Conservation (phyloP, 2,797 vertebrate species). For the Phrynocephalus forsythii region DNA sequence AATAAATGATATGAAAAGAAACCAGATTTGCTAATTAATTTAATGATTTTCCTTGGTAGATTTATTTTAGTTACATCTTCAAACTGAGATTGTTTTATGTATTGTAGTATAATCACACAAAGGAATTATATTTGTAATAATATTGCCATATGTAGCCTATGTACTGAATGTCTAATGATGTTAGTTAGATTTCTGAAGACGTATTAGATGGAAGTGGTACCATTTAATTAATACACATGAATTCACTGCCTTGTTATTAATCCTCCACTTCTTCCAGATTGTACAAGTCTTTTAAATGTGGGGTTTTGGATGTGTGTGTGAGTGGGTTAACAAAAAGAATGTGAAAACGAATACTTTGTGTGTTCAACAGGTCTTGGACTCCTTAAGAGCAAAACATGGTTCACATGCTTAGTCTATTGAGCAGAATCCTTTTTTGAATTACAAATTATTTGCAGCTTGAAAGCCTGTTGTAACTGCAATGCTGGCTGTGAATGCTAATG, state of each 20-base stretch:
- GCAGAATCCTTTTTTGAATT: slow-evolving; percentile 72
- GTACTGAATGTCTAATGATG: not conserved
- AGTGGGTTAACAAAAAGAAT: slow-evolving; percentile 51
- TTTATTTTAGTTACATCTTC: not conserved
- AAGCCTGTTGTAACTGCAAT: slow-evolving; percentile 71
- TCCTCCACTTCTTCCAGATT: slow-evolving; percentile 49
- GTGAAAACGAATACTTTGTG: slow-evolving; percentile 57
- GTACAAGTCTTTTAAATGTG: slow-evolving; percentile 26
- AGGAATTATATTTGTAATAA: not conserved
- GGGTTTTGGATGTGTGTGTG: no score
- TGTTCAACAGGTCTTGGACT: slow-evolving; percentile 65
- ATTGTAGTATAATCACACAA: not conserved
- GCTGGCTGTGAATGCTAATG: slow-evolving; percentile 71
- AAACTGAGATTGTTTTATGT: not conserved
- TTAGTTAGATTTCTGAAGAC: slow-evolving; percentile 7
- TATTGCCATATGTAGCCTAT: not conserved
- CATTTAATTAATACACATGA: slow-evolving; percentile 14
- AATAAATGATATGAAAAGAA: not conserved
- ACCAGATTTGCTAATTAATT: not conserved
- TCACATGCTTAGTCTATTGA: slow-evolving; percentile 58
- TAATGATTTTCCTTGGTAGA: not conserved
- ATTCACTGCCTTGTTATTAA: slow-evolving; percentile 46
- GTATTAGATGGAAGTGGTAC: slow-evolving; percentile 26
- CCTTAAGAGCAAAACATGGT: slow-evolving; percentile 59
- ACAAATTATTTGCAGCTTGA: slow-evolving; percentile 73